Conservation (phyloP, 1,140 invertebrate species). For the Caerostris extrusa region DNA sequence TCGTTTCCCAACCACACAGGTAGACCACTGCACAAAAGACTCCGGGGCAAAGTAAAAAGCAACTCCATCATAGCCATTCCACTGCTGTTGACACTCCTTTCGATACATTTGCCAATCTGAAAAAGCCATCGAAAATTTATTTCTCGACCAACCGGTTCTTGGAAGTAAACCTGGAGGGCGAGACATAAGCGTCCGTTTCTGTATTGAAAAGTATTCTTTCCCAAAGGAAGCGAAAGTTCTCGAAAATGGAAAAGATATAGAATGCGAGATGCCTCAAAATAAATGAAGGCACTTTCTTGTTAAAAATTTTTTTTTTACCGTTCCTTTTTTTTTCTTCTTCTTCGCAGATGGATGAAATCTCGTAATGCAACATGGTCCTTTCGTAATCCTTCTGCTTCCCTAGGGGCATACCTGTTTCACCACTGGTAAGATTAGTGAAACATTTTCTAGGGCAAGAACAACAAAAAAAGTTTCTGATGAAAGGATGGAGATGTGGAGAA, state of each 20-base stretch:
- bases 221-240: background rate
- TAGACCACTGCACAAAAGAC: background rate
- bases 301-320: background rate
- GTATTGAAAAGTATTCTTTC: background rate
- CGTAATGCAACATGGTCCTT: conserved; percentile 24
- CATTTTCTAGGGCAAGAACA: background rate
- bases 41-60: background rate
- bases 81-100: background rate
- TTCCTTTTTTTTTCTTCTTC: background rate
- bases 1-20: background rate
- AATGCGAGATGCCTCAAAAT: background rate
- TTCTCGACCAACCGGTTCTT: background rate
- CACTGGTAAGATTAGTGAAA: conserved; percentile 28
- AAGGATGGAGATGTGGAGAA: background rate
- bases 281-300: background rate
- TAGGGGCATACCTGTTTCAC: background rate
- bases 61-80: background rate
- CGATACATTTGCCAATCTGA: background rate
- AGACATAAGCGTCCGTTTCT: background rate
- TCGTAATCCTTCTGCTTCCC: background rate
- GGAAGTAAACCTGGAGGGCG: background rate
- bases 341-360: conserved; percentile 14
- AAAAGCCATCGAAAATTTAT: conserved; percentile 54
- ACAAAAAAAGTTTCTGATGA: conserved; percentile 14
- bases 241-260: background rate